phyloP scores from a whole-genome alignment of 2,888 invertebrate genomes.

The Ceramica pisi region DNA sequence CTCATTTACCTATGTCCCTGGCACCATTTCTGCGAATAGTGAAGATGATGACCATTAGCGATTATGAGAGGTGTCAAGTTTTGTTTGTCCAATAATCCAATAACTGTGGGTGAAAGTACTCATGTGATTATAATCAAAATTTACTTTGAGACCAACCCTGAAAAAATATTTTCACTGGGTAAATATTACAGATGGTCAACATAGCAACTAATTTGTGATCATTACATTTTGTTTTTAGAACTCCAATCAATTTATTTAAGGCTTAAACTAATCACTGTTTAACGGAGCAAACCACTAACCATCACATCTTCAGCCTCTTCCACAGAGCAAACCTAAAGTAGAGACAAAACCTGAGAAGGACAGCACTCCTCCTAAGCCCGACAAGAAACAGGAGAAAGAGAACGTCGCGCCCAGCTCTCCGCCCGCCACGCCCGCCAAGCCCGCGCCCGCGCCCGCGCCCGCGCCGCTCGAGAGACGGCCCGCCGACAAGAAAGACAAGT shows the following conservation, averaged over 20 bases:
- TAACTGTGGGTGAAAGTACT: too few species aligned
- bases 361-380: constrained; percentile 76
- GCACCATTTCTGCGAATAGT: too few species aligned
- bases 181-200: too few species aligned
- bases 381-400: constrained; percentile 89
- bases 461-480: constrained; percentile 72
- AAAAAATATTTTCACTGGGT: too few species aligned
- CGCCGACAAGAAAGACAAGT: constrained; percentile 85
- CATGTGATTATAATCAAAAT: too few species aligned
- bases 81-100: too few species aligned
- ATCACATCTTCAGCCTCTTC: constrained; percentile 7
- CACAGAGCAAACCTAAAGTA: constrained; percentile 82
- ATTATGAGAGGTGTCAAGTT: too few species aligned
- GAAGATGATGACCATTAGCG: too few species aligned
- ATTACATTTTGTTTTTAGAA: background rate
- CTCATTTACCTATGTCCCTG: background rate
- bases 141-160: too few species aligned
- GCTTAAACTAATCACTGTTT: background rate
- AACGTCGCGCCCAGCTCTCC: constrained; percentile 87
- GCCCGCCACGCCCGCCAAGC: constrained; percentile 79
- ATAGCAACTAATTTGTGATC: background rate
- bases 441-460: constrained; percentile 65
- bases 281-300: constrained; percentile 14
- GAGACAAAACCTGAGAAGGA: constrained; percentile 83
- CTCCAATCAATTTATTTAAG: background rate